These are phyloP conservation scores for Ctenochaetus hawaiiensis DNA, from an alignment of 2,797 vertebrate genomes.

Conservation along the genomic window DNA sequence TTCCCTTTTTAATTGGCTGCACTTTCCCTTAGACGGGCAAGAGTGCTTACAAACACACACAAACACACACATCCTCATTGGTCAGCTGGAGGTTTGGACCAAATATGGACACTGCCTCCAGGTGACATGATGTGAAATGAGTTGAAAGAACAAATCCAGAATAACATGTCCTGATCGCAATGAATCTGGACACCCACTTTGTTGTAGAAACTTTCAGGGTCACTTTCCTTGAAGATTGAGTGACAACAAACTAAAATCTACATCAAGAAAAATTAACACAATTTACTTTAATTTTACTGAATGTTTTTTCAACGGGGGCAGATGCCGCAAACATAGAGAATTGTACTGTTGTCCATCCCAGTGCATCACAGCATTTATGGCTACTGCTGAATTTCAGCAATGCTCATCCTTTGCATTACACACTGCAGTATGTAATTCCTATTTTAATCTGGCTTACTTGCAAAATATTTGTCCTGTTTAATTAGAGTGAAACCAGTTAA, in stretches of 20 bases:
- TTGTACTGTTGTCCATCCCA: too few species aligned
- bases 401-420: neutral
- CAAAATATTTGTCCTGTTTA: neutral
- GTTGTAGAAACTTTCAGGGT: neutral
- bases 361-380: too few species aligned
- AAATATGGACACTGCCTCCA: neutral
- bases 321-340: too few species aligned
- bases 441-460: neutral
- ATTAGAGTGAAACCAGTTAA: neutral
- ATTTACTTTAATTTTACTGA: too few species aligned
- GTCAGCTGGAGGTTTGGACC: neutral
- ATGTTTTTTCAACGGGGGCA: too few species aligned
- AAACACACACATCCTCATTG: neutral
- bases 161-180: neutral
- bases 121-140: neutral
- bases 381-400: too few species aligned
- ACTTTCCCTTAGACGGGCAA: conserved; percentile 29
- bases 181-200: neutral
- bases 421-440: neutral
- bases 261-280: neutral
- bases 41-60: neutral
- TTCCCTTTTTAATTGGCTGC: conserved; percentile 36
- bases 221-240: neutral
- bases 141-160: neutral
- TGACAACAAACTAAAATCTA: neutral